Evolutionary conservation across 2,113 vertebrate species (phyloP).

Genomic region (Oncorhynchus mykiss): DNA sequence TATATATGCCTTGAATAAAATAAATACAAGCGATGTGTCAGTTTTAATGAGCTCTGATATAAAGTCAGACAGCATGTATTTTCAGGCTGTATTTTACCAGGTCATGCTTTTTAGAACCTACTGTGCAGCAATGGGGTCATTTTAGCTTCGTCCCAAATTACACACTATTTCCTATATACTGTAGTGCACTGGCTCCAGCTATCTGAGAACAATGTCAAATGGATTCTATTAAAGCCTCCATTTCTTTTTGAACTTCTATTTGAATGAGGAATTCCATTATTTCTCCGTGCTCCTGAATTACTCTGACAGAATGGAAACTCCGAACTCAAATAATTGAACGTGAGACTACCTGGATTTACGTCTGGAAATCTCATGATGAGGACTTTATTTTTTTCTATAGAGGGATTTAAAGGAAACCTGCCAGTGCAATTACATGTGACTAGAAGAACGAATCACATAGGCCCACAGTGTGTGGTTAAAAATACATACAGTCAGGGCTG

Average conservation of each 20-base stretch:
- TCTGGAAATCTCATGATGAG: conserved; percentile 16
- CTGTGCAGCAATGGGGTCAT: too few relatives aligned
- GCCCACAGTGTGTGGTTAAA: too few relatives aligned
- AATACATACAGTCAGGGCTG: not conserved
- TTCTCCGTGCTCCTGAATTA: conserved; percentile 14
- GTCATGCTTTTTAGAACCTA: too few relatives aligned
- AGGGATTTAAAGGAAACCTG: conserved; percentile 9
- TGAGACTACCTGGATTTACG: conserved; percentile 9
- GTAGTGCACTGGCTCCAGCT: not conserved
- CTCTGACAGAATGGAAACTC: conserved; percentile 35
- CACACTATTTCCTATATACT: too few relatives aligned
- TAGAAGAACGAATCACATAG: not conserved
- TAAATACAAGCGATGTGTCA: too few relatives aligned
- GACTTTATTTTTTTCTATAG: conserved; percentile 18
- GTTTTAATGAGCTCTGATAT: too few relatives aligned
- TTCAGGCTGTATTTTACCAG: too few relatives aligned
- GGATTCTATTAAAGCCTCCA: not conserved
- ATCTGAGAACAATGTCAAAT: not conserved
- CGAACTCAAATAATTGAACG: conserved; percentile 34
- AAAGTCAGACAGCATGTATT: too few relatives aligned
- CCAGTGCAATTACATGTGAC: conserved; percentile 19
- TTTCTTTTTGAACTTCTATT: conserved; percentile 42
- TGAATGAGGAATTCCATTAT: conserved; percentile 31
- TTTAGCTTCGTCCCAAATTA: too few relatives aligned
- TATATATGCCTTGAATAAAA: too few relatives aligned